phyloP scores from a whole-genome alignment of 1,140 invertebrate species.

The Adelges cooleyi region DNA sequence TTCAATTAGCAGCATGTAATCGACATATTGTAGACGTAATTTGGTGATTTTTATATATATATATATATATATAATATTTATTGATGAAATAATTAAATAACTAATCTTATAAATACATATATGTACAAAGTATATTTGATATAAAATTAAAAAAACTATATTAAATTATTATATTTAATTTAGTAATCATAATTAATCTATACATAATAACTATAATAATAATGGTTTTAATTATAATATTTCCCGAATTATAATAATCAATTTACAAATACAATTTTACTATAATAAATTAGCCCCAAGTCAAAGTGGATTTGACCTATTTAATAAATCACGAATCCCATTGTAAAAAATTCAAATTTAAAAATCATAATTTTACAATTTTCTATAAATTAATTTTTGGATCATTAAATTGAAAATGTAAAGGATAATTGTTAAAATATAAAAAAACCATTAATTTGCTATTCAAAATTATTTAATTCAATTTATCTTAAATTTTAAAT shows the following conservation, averaged over 20 bases:
- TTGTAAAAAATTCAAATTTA: too few relatives aligned
- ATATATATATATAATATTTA: too few relatives aligned
- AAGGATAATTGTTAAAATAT: too few relatives aligned
- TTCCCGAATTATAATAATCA: neutral
- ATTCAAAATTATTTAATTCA: too few relatives aligned
- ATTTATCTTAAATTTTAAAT: too few relatives aligned
- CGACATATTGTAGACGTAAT: slow-evolving; percentile 42
- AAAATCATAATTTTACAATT: too few relatives aligned
- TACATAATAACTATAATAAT: neutral
- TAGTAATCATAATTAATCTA: neutral
- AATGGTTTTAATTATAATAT: neutral
- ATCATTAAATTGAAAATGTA: too few relatives aligned
- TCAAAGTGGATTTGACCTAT: neutral
- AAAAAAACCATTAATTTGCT: too few relatives aligned
- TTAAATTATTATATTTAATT: too few relatives aligned
- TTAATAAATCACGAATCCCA: neutral
- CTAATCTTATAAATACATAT: neutral
- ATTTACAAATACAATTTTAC: neutral
- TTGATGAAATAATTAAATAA: slow-evolving; percentile 37
- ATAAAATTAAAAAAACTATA: neutral
- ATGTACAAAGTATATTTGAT: neutral
- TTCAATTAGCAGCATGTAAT: slow-evolving; percentile 40
- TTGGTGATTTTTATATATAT: slow-evolving; percentile 40
- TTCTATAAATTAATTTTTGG: too few relatives aligned
- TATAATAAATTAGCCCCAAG: neutral